Base-by-base conservation (phyloP, 2,888 invertebrate species). In the Tetheella fluctuosa region DNA sequence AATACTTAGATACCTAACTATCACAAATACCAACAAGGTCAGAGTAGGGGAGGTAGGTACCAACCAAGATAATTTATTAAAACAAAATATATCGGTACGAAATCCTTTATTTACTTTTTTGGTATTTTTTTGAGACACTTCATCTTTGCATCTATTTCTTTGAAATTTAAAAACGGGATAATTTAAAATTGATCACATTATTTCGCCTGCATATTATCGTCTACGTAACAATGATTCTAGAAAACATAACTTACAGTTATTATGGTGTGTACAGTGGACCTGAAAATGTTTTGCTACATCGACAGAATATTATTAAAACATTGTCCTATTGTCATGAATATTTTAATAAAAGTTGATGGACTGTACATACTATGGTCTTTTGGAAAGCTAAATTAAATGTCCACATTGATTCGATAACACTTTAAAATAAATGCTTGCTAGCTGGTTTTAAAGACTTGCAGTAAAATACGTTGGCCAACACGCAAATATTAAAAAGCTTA, bases 51-150 rank as follows among this genome's bases (percentile, higher is more conserved):
- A 30, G 30, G 37, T 10, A 34, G 5, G 12, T 8, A 20, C 13
- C 10, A 25, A 25, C 25, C 2, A 25, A 52, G n/a, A n/a, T 39
- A 23, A 52, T 59, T 57, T 65, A 80, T 68, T 74, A 74, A 84
- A 85, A 79, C 61, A 64, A 66, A 61, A 59, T 13, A 63, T 62
- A 69, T 84, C 83, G 86, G 82, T 90, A 89, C 80, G 89, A 89
- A 90, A 88, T 86, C 81, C 81, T 88, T 90, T 89, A 89, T 89
- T 88, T 80, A 73, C 67, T 86, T 89, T 90, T 90, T 90, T 89
- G 86, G 87, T 88, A 86, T 86, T 88, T 85, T 34, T 89, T 89
- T 88, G 88, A 88, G 88, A 89, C 88, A 88, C 75, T 80, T 84
- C 84, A 76, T 76, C 80, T 74, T 28, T 75, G 80, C 77, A 78